Evolutionary conservation across 2,113 vertebrate species (phyloP).

Genomic region (Sander lucioperca): DNA sequence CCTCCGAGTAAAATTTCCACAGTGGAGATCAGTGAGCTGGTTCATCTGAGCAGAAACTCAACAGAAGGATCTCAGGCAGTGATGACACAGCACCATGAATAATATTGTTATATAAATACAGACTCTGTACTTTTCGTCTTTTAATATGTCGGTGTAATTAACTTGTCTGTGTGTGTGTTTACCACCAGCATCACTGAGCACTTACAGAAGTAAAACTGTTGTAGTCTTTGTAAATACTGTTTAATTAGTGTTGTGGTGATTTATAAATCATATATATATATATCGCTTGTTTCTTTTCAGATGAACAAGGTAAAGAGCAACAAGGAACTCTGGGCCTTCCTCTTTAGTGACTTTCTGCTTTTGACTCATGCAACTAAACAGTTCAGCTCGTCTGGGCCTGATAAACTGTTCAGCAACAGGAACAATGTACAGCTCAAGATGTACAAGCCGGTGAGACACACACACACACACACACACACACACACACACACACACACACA

Average conservation of each 20-base stretch:
- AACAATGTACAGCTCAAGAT: constrained; percentile 94
- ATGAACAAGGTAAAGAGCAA: constrained; percentile 95
- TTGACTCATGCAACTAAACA: constrained; percentile 93
- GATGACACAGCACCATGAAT: neutral
- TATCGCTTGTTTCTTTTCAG: constrained; percentile 38
- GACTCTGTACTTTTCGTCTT: neutral
- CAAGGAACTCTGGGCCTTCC: constrained; percentile 94
- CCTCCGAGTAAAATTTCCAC: constrained; percentile 13
- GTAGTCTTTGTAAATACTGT: neutral
- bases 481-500: neutral
- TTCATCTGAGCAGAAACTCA: constrained; percentile 1
- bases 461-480: neutral
- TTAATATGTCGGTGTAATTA: neutral
- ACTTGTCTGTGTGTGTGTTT: neutral
- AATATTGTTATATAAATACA: neutral
- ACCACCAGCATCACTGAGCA: neutral
- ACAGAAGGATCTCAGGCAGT: neutral
- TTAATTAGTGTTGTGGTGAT: neutral
- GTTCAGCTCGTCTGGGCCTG: constrained; percentile 89
- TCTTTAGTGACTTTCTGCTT: constrained; percentile 97
- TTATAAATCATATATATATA: neutral
- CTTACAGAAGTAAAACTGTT: neutral
- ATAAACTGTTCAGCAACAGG: constrained; percentile 94
- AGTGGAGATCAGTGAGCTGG: neutral
- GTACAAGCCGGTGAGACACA: constrained; percentile 92